Evolutionary conservation across 2,797 vertebrate species (phyloP).

Genomic region (Cirrhinus mrigala): DNA sequence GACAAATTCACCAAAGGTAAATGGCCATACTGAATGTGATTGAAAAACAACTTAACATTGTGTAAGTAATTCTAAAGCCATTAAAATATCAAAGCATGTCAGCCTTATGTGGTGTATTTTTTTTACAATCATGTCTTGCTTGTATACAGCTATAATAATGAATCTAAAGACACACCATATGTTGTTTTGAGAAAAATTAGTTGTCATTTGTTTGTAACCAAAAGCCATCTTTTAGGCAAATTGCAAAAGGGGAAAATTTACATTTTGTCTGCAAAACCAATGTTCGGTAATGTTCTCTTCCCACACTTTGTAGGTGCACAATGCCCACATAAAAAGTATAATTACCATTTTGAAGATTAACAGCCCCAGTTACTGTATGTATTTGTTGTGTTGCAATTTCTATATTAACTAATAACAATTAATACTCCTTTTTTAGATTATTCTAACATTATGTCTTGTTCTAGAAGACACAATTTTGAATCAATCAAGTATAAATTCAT

Average conservation of each 20-base stretch:
- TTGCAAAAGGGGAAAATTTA: not conserved
- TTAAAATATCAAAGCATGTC: not conserved
- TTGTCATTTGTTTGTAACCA: not conserved
- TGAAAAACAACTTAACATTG: not conserved
- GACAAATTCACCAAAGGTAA: too few species aligned
- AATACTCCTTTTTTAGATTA: not conserved
- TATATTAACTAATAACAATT: not conserved
- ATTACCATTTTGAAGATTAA: not conserved
- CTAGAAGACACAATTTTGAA: not conserved
- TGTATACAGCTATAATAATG: not conserved
- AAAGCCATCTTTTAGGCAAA: not conserved
- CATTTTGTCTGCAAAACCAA: not conserved
- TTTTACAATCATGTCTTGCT: not conserved
- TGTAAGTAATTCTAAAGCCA: not conserved
- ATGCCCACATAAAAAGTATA: not conserved
- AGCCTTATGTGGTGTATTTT: not conserved
- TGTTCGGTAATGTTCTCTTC: not conserved
- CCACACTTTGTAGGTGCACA: not conserved
- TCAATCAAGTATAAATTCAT: not conserved
- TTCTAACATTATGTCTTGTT: not conserved
- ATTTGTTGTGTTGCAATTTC: not conserved
- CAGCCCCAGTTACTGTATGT: not conserved
- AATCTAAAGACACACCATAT: not conserved
- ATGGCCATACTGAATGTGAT: not conserved
- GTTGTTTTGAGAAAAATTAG: not conserved